Percentiles rank a stretch among this genome's conserved stretches.
phyloP scores from a whole-genome alignment of 2,888 invertebrate genomes.

The Drosophila hamatofila region DNA sequence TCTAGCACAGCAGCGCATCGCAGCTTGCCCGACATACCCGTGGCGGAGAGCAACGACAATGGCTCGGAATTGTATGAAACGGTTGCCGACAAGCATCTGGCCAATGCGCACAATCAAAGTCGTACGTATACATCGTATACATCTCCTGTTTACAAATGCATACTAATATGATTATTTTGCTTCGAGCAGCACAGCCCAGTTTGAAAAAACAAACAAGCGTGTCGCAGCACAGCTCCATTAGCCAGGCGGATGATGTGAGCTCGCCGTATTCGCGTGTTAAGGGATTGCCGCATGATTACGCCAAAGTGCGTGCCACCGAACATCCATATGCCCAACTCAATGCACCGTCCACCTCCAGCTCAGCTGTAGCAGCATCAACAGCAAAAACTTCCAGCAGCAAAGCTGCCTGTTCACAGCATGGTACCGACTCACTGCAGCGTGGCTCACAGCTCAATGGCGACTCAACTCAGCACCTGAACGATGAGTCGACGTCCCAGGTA shows the following conservation, averaged over 20 bases:
- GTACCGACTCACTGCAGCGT: constrained; percentile 50
- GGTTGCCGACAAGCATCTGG: constrained; percentile 87
- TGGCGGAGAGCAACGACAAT: constrained; percentile 90
- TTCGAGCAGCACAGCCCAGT: constrained; percentile 79
- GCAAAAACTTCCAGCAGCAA: constrained; percentile 42
- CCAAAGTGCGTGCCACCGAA: constrained; percentile 85
- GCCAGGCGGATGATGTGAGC: constrained; percentile 87
- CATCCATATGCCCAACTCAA: constrained; percentile 85
- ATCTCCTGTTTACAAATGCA: neutral
- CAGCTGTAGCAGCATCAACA: constrained; percentile 60
- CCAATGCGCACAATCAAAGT: constrained; percentile 83
- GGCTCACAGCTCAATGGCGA: constrained; percentile 55
- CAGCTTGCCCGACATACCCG: constrained; percentile 94
- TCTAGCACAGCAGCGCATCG: constrained; percentile 87
- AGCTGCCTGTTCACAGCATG: constrained; percentile 59
- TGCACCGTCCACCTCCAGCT: constrained; percentile 79
- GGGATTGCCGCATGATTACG: constrained; percentile 89
- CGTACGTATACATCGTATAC: constrained; percentile 77
- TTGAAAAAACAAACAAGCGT: constrained; percentile 86
- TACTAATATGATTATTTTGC: neutral
- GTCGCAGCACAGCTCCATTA: constrained; percentile 88
- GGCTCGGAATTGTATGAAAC: constrained; percentile 95
- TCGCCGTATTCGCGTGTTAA: constrained; percentile 89
- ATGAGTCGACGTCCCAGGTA: constrained; percentile 79
- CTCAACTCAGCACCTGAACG: constrained; percentile 66